A percentile compares a stretch with the other conserved stretches of the same genome.
Conservation (phyloP, 2,888 invertebrate genomes). For the Rugalucina vietnamica region DNA sequence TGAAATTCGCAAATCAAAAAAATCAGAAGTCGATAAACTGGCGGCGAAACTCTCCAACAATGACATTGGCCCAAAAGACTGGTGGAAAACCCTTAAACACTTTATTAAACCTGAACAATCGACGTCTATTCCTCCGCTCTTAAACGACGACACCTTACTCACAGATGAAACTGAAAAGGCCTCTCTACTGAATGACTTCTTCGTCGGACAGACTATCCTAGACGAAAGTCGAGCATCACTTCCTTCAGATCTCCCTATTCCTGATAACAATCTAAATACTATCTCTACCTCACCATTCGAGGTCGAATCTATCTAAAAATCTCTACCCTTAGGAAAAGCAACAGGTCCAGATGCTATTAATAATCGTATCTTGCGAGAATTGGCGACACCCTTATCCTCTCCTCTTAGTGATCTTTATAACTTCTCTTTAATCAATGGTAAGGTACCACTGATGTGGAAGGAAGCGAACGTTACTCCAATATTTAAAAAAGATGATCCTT, state of each 20-base stretch:
- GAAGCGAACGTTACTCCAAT: constrained; percentile 23
- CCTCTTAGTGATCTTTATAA: constrained; percentile 38
- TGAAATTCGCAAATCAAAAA: too few relatives aligned
- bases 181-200: not conserved
- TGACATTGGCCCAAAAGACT: too few relatives aligned
- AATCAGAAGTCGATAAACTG: too few relatives aligned
- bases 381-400: not conserved
- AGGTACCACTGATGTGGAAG: constrained; percentile 24
- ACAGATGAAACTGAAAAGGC: too few relatives aligned
- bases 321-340: not conserved
- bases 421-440: not conserved
- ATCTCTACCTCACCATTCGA: not conserved
- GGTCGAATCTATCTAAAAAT: not conserved
- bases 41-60: too few relatives aligned
- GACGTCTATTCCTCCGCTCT: too few relatives aligned
- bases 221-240: not conserved
- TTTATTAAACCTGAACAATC: too few relatives aligned
- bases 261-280: not conserved
- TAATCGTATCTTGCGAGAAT: constrained; percentile 6
- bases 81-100: too few relatives aligned
- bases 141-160: too few relatives aligned
- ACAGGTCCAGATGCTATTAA: constrained; percentile 17
- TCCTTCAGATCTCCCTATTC: not conserved
- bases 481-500: constrained; percentile 23
- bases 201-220: not conserved